Evolutionary conservation across 2,888 invertebrate species (phyloP).

Genomic region (Ellobium chinense): DNA sequence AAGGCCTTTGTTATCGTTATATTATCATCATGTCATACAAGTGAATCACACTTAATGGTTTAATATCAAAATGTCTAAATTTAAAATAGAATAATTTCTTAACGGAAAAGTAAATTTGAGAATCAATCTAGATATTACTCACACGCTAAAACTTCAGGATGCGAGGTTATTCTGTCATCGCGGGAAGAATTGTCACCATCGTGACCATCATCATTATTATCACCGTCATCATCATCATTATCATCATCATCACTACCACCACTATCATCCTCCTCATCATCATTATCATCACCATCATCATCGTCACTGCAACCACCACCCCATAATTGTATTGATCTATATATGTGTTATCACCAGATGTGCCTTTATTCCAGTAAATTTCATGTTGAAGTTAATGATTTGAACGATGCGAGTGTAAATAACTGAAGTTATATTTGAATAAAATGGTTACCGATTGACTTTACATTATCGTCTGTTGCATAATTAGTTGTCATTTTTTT

Average conservation of each 20-base stretch:
- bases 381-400: not conserved
- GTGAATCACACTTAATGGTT: no score
- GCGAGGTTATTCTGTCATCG: not conserved
- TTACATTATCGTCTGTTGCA: not conserved
- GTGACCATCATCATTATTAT: not conserved
- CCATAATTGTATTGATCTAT: not conserved
- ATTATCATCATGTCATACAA: no score
- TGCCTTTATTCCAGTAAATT: constrained; percentile 16
- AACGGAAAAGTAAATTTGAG: no score
- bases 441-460: not conserved
- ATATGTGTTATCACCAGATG: not conserved
- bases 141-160: no score
- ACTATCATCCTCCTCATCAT: not conserved
- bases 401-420: constrained; percentile 9
- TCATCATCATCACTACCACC: not conserved
- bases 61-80: no score
- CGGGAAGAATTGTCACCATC: not conserved
- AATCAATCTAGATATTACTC: no score
- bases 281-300: not conserved
- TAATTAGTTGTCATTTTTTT: no score
- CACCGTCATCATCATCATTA: not conserved
- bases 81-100: no score
- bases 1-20: not conserved
- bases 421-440: not conserved
- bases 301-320: not conserved